phyloP scores from a whole-genome alignment of 2,113 vertebrate genomes.

The Microcebus jonahi region DNA sequence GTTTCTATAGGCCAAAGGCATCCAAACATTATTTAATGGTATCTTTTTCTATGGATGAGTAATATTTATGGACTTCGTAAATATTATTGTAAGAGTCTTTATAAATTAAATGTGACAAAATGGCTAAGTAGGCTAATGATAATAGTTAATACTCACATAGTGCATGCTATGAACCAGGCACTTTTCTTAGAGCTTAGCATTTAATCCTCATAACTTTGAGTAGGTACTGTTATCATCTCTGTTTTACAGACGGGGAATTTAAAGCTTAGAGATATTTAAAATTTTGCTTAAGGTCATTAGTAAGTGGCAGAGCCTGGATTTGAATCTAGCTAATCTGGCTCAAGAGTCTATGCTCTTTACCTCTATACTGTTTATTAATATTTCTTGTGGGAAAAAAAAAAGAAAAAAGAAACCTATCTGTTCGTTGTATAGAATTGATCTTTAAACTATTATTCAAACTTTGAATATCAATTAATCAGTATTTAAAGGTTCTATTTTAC shows the following conservation, averaged over 20 bases:
- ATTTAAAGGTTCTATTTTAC: slow-evolving; percentile 46
- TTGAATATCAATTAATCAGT: slow-evolving; percentile 35
- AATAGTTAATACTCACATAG: background rate
- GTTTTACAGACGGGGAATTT: background rate
- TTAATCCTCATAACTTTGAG: slow-evolving; percentile 9
- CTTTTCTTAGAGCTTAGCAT: slow-evolving; percentile 1
- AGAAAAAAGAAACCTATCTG: background rate
- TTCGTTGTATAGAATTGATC: background rate
- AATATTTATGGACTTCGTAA: slow-evolving; percentile 12
- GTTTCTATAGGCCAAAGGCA: slow-evolving; percentile 14
- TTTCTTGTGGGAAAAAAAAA: background rate
- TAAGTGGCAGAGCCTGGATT: background rate
- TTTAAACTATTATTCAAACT: background rate
- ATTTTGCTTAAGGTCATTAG: slow-evolving; percentile 20
- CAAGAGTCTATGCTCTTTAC: background rate
- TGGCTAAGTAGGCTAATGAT: background rate
- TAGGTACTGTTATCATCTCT: background rate
- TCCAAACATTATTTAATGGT: background rate
- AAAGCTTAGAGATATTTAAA: slow-evolving; percentile 38
- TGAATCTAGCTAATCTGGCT: background rate
- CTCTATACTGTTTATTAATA: background rate
- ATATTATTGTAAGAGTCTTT: slow-evolving; percentile 11
- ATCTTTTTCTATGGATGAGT: background rate
- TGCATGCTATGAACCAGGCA: background rate
- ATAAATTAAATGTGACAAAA: slow-evolving; percentile 30